Base-by-base conservation (phyloP, 2,888 invertebrate genomes). In the Ceriagrion tenellum region DNA sequence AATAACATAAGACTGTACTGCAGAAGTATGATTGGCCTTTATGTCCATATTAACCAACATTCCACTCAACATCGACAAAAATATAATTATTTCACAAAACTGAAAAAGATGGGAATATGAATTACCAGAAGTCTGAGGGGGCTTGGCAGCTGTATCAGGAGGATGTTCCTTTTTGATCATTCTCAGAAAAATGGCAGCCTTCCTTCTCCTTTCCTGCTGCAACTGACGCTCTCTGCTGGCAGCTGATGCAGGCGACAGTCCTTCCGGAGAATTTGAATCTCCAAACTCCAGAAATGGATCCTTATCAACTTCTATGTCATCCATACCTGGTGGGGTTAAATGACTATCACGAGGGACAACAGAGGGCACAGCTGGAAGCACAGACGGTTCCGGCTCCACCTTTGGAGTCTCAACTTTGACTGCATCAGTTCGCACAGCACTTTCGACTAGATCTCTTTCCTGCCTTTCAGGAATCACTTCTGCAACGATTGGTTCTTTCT, bases 181-280 rank as follows among this genome's bases (percentile, higher is more conserved):
- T 96, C 97, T 97, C 20, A 98, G 97, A 97, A 99, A 99, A 96
- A 98, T 98, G 20, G 98, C 98, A 0, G 99, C 99, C 96, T 98
- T 98, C 55, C 98, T 98, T 96, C 98, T 98, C 0, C 99, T 97
- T 96, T 98, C 98, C 96, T 98, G 96, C 96, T 98, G 98, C 95
- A 98, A 97, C 97, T 98, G 96, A 95, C 97, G 95, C 96, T 97
- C 97, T 96, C 97, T 96, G 95, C 96, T 96, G 96, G 97, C 97
- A 96, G 97, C 96, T 96, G 98, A 97, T 47, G 93, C 93, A 26
- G 93, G 93, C 3, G 93, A 93, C 40, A 93, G 47, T 35, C 93
- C 69, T 69, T 69, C 93, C 0, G 93, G 93, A 23, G 93, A 93
- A 55, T n/a, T 47, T 1, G 69, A 47, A n/a, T 93, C 93, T 47